Evolutionary conservation across 2,888 invertebrate species (phyloP), one percentile per base, ranked within the genome.

Genomic region (Troides helena): DNA sequence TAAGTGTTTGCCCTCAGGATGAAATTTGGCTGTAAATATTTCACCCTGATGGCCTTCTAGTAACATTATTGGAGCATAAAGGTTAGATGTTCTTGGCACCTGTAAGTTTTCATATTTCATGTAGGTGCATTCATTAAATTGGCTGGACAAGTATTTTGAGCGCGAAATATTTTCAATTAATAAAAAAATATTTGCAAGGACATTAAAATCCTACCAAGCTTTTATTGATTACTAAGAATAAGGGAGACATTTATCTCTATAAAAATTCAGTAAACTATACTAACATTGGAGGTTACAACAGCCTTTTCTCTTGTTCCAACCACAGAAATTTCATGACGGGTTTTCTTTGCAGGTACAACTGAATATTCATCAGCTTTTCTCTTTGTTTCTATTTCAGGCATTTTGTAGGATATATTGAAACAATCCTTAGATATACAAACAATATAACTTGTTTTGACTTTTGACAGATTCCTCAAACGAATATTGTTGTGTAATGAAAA

Each of bases 31-130:
- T 3, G 96, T 94, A 84, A 98, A 99, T 77, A 99, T 96, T 87
- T 99, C 99, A 14, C 99, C 99, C 84, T 98, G 97, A 84, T 99
- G 99, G 0, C 99, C 99, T 81, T 98, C 97, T 66, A 99, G 88
- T 57, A 98, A 92, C 98, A 99, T 99, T 69, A 99, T 99, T 0
- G 99, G 99, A 0, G 98, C 96, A 83, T 96, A 94, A 2, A 99
- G 93, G 76, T 95, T 96, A 0, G 99, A 99, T 17, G 98, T 98
- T 72, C 99, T 93, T 57, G 95, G 95, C 46, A 96, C 95, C 78
- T 95, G 94, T 91, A 82, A 79, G n/a, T 10, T 4, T 58, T 58
- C 12, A 23, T 6, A 58, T 23, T 58, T 23, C 8, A 14, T 58
- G 14, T 4, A 46, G 14, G 0, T 3, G 12, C 1, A 46, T 14